Conservation (phyloP, 2,888 invertebrate species). For the Acleris emargana region DNA sequence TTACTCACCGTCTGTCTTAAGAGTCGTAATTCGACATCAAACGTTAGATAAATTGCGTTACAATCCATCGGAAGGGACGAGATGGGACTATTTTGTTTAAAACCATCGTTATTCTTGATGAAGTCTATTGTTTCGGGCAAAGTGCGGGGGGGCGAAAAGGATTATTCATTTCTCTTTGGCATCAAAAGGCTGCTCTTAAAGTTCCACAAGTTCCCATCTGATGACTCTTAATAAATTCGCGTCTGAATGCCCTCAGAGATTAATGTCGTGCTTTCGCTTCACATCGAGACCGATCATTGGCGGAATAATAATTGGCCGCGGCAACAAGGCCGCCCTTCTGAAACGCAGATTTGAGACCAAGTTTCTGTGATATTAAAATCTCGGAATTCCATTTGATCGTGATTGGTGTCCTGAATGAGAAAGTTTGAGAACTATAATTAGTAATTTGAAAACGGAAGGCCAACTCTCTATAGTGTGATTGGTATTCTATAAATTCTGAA, state of each 20-base stretch:
- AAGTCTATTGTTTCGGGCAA: conserved; percentile 71
- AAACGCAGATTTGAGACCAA: conserved; percentile 16
- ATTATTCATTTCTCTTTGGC: conserved; percentile 71
- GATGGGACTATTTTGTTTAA: conserved; percentile 73
- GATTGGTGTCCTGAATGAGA: conserved; percentile 4
- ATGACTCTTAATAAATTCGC: conserved; percentile 63
- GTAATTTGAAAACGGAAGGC: not conserved
- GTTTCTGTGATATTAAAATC: conserved; percentile 31
- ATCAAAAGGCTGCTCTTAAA: conserved; percentile 66
- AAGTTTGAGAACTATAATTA: conserved; percentile 6
- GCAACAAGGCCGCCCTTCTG: conserved; percentile 10
- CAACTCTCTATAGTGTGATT: too few species aligned
- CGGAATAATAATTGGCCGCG: conserved; percentile 33
- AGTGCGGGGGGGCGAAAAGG: conserved; percentile 67
- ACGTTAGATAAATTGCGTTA: conserved; percentile 44
- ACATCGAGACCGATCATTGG: conserved; percentile 31
- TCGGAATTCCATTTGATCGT: conserved; percentile 10
- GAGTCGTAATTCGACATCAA: conserved; percentile 45
- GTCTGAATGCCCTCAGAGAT: conserved; percentile 46
- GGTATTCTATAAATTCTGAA: too few species aligned
- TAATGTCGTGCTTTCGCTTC: conserved; percentile 34
- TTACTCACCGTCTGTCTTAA: conserved; percentile 37
- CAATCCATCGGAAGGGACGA: conserved; percentile 42
- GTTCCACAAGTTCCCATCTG: conserved; percentile 59
- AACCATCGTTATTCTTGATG: conserved; percentile 76